These are phyloP conservation scores for Tetragonula clypearis DNA, from an alignment of 1,140 invertebrate genomes.

Conservation along the genomic window DNA sequence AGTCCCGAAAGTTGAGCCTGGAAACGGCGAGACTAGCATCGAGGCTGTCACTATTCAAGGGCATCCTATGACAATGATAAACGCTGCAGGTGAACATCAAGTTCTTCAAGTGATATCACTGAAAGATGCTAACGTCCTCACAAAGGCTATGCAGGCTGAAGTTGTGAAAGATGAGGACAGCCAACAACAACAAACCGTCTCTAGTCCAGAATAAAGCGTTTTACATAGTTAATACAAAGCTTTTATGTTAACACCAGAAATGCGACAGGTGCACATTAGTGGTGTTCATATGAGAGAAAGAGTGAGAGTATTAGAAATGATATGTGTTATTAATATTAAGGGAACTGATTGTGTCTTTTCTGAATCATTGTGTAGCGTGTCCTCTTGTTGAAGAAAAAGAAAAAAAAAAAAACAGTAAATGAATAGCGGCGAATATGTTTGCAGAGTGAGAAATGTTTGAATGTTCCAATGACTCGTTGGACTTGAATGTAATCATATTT, in stretches of 20 bases:
- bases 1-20: slow-evolving; percentile 86
- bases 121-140: slow-evolving; percentile 90
- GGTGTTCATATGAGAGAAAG: slow-evolving; percentile 47
- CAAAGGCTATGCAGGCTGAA: slow-evolving; percentile 88
- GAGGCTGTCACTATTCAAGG: slow-evolving; percentile 84
- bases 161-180: slow-evolving; percentile 81
- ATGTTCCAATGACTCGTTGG: slow-evolving; percentile 56
- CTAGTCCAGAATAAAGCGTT: slow-evolving; percentile 78
- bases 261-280: slow-evolving; percentile 45
- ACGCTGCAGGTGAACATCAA: slow-evolving; percentile 87
- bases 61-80: slow-evolving; percentile 90
- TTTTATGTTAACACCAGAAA: slow-evolving; percentile 45
- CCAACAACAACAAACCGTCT: slow-evolving; percentile 77
- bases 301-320: slow-evolving; percentile 61
- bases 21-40: slow-evolving; percentile 87
- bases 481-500: slow-evolving; percentile 71
- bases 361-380: slow-evolving; percentile 53
- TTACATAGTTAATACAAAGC: slow-evolving; percentile 58
- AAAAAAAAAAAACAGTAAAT: slow-evolving; percentile 19
- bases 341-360: slow-evolving; percentile 55
- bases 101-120: slow-evolving; percentile 91
- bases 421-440: slow-evolving; percentile 35
- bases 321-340: slow-evolving; percentile 60
- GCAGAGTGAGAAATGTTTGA: slow-evolving; percentile 48
- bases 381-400: slow-evolving; percentile 31